Conservation (phyloP, 1,140 invertebrate genomes). For the Apolygus lucorum region DNA sequence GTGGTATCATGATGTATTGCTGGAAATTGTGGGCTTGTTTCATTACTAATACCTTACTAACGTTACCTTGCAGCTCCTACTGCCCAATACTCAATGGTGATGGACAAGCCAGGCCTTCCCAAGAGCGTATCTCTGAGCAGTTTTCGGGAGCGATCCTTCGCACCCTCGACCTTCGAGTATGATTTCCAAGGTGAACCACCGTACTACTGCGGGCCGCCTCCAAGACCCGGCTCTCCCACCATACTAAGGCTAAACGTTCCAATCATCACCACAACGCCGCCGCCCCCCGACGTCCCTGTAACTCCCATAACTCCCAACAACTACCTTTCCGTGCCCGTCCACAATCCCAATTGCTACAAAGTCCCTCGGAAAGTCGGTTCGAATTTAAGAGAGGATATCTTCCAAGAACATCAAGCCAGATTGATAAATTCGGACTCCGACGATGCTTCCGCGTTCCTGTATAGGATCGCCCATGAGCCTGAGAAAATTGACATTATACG, state of each 20-base stretch:
- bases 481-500: constrained; percentile 18
- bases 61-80: constrained; percentile 17
- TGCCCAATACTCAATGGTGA: constrained; percentile 10
- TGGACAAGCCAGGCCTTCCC: constrained; percentile 18
- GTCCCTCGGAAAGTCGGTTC: constrained; percentile 30
- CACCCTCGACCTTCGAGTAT: constrained; percentile 2
- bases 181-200: constrained; percentile 8
- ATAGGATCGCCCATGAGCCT: background rate
- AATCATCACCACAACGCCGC: constrained; percentile 20
- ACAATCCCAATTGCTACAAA: constrained; percentile 32
- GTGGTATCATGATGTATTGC: no score
- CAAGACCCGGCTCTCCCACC: constrained; percentile 27
- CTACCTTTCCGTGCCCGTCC: constrained; percentile 26
- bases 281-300: background rate
- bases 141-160: constrained; percentile 13
- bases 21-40: background rate
- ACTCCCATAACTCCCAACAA: constrained; percentile 23
- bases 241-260: constrained; percentile 24
- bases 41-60: constrained; percentile 18
- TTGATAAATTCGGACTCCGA: constrained; percentile 35
- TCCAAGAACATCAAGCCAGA: constrained; percentile 35
- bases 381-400: constrained; percentile 33
- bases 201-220: constrained; percentile 4
- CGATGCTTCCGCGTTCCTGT: constrained; percentile 31
- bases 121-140: constrained; percentile 24